Evolutionary conservation across 2,888 invertebrate species (phyloP).

Genomic region (Temnothorax unifasciatus): DNA sequence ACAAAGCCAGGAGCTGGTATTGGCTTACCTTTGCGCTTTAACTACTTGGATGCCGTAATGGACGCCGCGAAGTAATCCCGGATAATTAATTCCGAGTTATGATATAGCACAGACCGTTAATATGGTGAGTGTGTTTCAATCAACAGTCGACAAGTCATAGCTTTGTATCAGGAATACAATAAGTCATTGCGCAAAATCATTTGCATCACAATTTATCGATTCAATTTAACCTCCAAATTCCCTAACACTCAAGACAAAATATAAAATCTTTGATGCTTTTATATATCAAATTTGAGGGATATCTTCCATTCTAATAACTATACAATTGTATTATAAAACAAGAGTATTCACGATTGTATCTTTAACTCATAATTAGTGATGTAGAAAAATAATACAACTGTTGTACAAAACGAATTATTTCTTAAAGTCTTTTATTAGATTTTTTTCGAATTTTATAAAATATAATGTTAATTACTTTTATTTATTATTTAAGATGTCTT

Average conservation of each 20-base stretch:
- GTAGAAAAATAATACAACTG: neutral
- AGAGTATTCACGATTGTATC: neutral
- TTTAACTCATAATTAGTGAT: neutral
- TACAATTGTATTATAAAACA: neutral
- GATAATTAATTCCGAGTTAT: slow-evolving; percentile 74
- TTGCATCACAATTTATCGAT: neutral
- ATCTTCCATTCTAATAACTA: neutral
- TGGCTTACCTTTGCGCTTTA: slow-evolving; percentile 55
- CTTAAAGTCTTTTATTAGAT: neutral
- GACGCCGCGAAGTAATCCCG: slow-evolving; percentile 69
- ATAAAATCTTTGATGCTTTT: neutral
- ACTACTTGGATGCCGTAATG: slow-evolving; percentile 62
- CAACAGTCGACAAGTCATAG: slow-evolving; percentile 40
- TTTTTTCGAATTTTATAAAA: neutral
- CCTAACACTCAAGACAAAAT: neutral
- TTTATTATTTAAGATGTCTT: neutral
- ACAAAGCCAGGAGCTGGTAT: slow-evolving; percentile 65
- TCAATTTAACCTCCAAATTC: neutral
- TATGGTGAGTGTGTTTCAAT: slow-evolving; percentile 56
- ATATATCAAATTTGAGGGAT: neutral
- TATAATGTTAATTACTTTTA: neutral
- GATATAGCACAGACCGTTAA: slow-evolving; percentile 56
- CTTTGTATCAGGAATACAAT: slow-evolving; percentile 12
- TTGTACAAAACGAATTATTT: neutral
- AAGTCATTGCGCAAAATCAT: slow-evolving; percentile 5